These are phyloP conservation scores for Macropus fuliginosus DNA, from an alignment of 2,797 vertebrate genomes.

Conservation along the genomic window DNA sequence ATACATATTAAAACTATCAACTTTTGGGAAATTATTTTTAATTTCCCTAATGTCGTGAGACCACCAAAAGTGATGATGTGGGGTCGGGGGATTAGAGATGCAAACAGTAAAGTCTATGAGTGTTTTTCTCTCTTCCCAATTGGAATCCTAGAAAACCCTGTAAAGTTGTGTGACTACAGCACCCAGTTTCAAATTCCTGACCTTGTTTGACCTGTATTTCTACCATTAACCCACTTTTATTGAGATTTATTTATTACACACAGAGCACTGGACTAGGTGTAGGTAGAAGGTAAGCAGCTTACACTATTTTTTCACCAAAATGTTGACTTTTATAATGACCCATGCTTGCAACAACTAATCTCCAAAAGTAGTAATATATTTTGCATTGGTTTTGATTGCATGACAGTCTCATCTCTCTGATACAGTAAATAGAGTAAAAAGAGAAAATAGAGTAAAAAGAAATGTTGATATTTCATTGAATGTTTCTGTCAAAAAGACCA, in stretches of 20 bases:
- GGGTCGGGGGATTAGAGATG: not conserved
- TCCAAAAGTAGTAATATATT: slow-evolving; percentile 11
- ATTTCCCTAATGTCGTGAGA: slow-evolving; percentile 11
- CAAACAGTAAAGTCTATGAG: not conserved
- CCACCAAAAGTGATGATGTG: not conserved
- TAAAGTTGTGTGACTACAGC: not conserved
- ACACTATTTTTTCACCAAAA: slow-evolving; percentile 51
- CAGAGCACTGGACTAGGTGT: not conserved
- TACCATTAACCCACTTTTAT: slow-evolving; percentile 36
- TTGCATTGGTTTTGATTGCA: not conserved
- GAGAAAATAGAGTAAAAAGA: not conserved
- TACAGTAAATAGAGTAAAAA: not conserved
- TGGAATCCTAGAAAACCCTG: not conserved
- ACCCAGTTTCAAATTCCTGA: not conserved
- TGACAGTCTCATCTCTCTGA: slow-evolving; percentile 40
- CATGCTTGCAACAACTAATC: slow-evolving; percentile 13
- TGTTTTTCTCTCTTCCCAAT: not conserved
- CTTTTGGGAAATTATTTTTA: not conserved
- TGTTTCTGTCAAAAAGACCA: slow-evolving; percentile 7
- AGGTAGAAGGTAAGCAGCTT: not conserved
- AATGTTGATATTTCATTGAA: slow-evolving; percentile 5
- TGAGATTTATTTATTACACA: not conserved
- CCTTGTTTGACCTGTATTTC: not conserved
- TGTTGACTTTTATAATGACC: slow-evolving; percentile 13
- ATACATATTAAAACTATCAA: not conserved